These are phyloP conservation scores for Drosophila mimetica DNA, from an alignment of 2,888 invertebrate genomes.

Conservation along the genomic window DNA sequence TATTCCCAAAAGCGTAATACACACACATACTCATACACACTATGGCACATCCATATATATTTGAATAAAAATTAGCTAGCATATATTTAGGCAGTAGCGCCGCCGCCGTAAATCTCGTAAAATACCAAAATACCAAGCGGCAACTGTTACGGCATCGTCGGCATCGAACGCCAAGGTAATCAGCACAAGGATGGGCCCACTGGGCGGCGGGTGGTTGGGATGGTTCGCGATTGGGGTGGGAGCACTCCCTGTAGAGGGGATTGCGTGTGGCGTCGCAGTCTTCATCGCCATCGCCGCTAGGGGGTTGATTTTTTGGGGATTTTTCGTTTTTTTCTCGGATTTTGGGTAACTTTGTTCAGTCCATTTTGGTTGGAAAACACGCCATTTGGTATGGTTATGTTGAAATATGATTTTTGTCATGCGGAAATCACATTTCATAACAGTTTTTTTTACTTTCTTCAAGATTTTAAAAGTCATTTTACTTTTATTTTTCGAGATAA, in stretches of 20 bases:
- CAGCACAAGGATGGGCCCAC: constrained; percentile 29
- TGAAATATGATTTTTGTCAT: background rate
- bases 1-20: constrained; percentile 34
- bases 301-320: constrained; percentile 48
- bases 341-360: constrained; percentile 4
- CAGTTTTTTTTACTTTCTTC: background rate
- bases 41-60: constrained; percentile 43
- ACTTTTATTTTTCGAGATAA: background rate
- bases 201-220: constrained; percentile 4
- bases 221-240: constrained; percentile 10
- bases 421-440: background rate
- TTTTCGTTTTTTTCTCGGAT: constrained; percentile 16
- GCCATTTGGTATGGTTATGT: background rate
- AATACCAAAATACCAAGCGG: constrained; percentile 65
- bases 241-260: constrained; percentile 18
- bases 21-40: constrained; percentile 13
- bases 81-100: constrained; percentile 72
- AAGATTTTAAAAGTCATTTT: background rate
- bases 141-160: constrained; percentile 71
- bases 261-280: constrained; percentile 61
- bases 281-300: constrained; percentile 37
- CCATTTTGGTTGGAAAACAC: background rate
- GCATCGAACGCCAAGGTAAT: constrained; percentile 62
- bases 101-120: constrained; percentile 61
- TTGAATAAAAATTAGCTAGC: constrained; percentile 78